Base-by-base conservation (phyloP, 1,140 invertebrate species). In the Scaptomyza hsui region DNA sequence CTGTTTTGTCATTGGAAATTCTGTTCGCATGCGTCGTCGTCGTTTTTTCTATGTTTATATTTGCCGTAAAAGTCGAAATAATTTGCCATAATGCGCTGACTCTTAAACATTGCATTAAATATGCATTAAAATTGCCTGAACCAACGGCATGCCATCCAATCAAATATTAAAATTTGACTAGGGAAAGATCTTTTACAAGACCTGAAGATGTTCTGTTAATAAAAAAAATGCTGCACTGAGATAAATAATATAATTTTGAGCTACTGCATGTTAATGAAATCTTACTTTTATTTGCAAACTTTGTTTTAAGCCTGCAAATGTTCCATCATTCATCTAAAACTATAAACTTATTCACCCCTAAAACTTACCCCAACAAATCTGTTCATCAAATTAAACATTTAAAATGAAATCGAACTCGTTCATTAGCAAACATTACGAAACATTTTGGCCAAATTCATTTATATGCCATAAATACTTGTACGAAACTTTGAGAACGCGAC, bases 71-170 rank as follows among this genome's bases (percentile, higher is more conserved):
- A 81, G 63, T 67, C 60, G 47, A 64, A 79, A 82, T 82, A 80
- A 76, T 63, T 73, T 72, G 21, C 60, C 60, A 55, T 72, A 86
- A 85, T 81, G 80, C 47, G 67, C 29, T 42, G 18, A 60, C 44
- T 73, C 75, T 64, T 85, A 85, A 85, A 83, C 79, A 85, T 85
- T 85, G 81, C 81, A 86, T 86, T 88, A 81, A 88, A 71, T 88
- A 86, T 86, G 81, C 70, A 86, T 86, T 86, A 81, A 86, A 81
- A 63, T 67, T 63, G 51, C 18, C 48, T 1, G 51, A 16, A 72
- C 57, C 72, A 75, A 52, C 51, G 60, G 37, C 3, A 82, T 61
- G 44, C 49, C 19, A 42, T 45, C 67, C 67, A 74, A 81, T 86
- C 74, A 86, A 81, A 86, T 86, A 77, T 86, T 74, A 53, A 85